Percentiles rank a stretch among this genome's conserved stretches.
Evolutionary conservation across 2,797 vertebrate genomes (phyloP).

Genomic region (Lateolabrax maculatus): DNA sequence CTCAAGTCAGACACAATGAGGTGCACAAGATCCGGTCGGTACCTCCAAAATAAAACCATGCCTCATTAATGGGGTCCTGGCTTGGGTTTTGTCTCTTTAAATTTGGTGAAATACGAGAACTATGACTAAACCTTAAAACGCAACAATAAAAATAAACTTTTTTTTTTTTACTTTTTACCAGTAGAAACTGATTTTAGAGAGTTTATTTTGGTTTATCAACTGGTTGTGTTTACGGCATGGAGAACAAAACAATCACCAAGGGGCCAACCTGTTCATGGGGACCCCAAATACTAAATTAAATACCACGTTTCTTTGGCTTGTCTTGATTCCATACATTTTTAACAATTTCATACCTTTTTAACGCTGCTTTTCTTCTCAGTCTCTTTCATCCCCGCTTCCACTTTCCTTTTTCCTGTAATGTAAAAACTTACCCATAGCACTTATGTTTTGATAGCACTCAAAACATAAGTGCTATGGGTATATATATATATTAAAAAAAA

Average conservation of each 20-base stretch:
- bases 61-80: too few relatives aligned
- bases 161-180: too few relatives aligned
- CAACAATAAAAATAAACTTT: too few relatives aligned
- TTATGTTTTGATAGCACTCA: too few relatives aligned
- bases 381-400: neutral
- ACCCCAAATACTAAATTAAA: neutral
- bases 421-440: too few relatives aligned
- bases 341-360: too few relatives aligned
- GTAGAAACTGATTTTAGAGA: neutral
- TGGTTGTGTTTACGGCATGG: neutral
- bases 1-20: rapidly evolving
- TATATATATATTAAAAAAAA: neutral
- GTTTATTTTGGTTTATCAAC: neutral
- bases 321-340: too few relatives aligned
- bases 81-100: neutral
- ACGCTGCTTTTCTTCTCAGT: neutral
- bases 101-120: too few relatives aligned
- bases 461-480: neutral
- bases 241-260: neutral
- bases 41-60: slow-evolving; percentile 59
- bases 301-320: neutral
- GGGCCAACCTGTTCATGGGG: neutral
- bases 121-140: too few relatives aligned
- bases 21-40: neutral
- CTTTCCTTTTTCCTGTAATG: neutral